A percentile compares a stretch with the other conserved stretches of the same genome.
Evolutionary conservation across 2,888 invertebrate genomes (phyloP).

Genomic region (Encarsia formosa): DNA sequence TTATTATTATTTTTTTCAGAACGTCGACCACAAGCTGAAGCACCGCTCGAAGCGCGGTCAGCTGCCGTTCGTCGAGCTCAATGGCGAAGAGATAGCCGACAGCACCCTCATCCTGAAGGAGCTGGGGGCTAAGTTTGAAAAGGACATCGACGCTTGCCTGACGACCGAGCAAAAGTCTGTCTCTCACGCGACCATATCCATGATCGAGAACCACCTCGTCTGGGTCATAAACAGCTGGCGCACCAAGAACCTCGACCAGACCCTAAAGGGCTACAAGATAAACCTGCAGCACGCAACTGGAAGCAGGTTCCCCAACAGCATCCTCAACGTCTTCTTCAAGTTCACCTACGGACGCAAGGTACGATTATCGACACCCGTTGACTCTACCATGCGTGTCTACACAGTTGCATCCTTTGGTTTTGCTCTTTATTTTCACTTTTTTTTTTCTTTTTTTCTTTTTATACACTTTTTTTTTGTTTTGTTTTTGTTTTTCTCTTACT

Average conservation of each 20-base stretch:
- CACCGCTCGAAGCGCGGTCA: conserved; percentile 92
- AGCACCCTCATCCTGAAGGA: conserved; percentile 87
- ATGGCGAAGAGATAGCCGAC: conserved; percentile 92
- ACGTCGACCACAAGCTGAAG: conserved; percentile 91
- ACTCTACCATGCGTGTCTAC: background rate
- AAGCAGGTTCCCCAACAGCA: conserved; percentile 79
- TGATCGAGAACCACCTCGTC: conserved; percentile 90
- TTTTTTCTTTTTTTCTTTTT: conserved; percentile 6
- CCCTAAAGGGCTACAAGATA: conserved; percentile 86
- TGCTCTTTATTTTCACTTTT: conserved; percentile 3
- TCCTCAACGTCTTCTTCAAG: conserved; percentile 88
- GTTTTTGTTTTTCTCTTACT: background rate
- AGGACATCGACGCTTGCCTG: conserved; percentile 78
- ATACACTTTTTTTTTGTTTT: conserved; percentile 4
- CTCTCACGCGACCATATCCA: conserved; percentile 87
- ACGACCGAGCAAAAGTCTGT: conserved; percentile 82
- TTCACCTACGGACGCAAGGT: conserved; percentile 83
- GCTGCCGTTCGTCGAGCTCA: conserved; percentile 90
- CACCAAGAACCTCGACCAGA: conserved; percentile 80
- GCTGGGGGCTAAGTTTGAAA: conserved; percentile 74
- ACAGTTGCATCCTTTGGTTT: background rate
- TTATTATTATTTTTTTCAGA: conserved; percentile 67
- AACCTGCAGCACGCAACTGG: conserved; percentile 86
- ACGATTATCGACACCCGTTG: conserved; percentile 38
- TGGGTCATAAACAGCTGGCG: conserved; percentile 93